Conservation (phyloP, 2,113 vertebrate genomes). For the Pterocles gutturalis region DNA sequence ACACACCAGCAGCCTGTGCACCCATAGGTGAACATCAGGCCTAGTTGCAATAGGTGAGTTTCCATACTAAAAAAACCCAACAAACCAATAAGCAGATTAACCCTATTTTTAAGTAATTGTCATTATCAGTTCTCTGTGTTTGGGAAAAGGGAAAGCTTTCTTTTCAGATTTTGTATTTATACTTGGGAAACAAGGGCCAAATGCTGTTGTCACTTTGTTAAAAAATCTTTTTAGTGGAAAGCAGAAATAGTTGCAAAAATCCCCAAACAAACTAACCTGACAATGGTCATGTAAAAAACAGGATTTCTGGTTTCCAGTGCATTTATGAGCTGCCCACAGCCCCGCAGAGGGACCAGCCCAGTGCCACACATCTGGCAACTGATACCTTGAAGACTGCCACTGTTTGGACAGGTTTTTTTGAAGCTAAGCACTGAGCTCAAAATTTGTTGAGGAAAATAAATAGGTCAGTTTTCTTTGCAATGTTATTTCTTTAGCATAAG, state of each 20-base stretch:
- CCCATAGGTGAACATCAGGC: background rate
- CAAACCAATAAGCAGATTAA: background rate
- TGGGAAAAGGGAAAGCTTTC: background rate
- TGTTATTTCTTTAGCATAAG: background rate
- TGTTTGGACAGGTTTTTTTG: background rate
- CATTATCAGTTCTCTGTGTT: background rate
- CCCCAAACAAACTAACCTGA: background rate
- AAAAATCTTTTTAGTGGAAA: background rate
- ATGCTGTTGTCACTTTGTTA: background rate
- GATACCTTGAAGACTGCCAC: background rate
- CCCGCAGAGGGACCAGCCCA: background rate
- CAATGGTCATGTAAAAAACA: background rate
- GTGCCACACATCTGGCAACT: background rate
- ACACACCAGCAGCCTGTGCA: too few relatives aligned
- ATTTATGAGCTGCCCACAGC: background rate
- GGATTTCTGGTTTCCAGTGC: background rate
- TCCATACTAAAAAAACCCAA: background rate
- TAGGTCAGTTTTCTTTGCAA: background rate
- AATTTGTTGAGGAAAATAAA: background rate
- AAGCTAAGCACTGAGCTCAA: background rate
- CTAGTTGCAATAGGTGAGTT: background rate
- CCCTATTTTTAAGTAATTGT: background rate
- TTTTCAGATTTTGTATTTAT: background rate
- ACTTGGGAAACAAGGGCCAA: background rate
- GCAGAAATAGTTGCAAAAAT: background rate